Percentiles rank a stretch among this genome's conserved stretches.
These are phyloP conservation scores for Allacma fusca DNA, from an alignment of 2,888 invertebrate genomes.

Conservation along the genomic window DNA sequence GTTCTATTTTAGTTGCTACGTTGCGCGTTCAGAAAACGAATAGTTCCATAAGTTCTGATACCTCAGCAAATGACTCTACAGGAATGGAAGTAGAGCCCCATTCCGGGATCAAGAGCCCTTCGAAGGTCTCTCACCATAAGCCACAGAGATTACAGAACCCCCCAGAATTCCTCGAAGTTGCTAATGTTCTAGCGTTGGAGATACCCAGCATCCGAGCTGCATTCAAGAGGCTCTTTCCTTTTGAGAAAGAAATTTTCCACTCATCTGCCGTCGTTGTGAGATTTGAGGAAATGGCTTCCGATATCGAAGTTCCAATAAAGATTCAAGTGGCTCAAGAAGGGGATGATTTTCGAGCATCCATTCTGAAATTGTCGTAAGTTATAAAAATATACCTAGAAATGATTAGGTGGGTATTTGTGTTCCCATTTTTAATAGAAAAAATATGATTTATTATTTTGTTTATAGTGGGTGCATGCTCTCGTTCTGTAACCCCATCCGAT, in stretches of 20 bases:
- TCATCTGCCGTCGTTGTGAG: slow-evolving; percentile 31
- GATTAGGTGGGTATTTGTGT: too few relatives aligned
- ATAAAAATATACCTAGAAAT: too few relatives aligned
- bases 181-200: slow-evolving; percentile 32
- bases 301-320: slow-evolving; percentile 27
- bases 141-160: slow-evolving; percentile 11
- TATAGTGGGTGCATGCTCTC: slow-evolving; percentile 25
- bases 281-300: slow-evolving; percentile 36
- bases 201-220: slow-evolving; percentile 37
- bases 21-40: slow-evolving; percentile 36
- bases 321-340: slow-evolving; percentile 33
- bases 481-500: slow-evolving; percentile 31
- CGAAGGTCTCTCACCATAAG: too few relatives aligned
- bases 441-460: not conserved
- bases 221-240: slow-evolving; percentile 22
- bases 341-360: slow-evolving; percentile 31
- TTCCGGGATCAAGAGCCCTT: too few relatives aligned
- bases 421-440: too few relatives aligned
- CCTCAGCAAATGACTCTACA: not conserved
- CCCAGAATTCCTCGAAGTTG: slow-evolving; percentile 44
- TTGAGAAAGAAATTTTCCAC: slow-evolving; percentile 23
- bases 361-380: slow-evolving; percentile 39
- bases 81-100: too few relatives aligned
- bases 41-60: not conserved
- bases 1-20: slow-evolving; percentile 48